A percentile compares a stretch with the other conserved stretches of the same genome.
These are phyloP conservation scores for Ciconia maguari DNA, from an alignment of 2,113 vertebrate species.

Conservation along the genomic window DNA sequence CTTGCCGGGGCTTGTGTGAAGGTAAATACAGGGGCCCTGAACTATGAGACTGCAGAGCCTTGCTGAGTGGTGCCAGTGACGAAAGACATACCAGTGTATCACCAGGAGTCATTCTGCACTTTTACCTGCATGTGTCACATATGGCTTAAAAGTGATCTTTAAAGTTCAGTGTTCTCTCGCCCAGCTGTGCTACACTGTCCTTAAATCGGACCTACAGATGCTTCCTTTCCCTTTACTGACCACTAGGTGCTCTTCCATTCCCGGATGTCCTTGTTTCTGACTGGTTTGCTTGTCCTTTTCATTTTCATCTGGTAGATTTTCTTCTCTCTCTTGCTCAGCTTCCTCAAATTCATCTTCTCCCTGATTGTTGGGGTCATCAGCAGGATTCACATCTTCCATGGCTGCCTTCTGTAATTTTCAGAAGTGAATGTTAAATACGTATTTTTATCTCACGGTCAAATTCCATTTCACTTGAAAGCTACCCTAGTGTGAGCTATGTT, in stretches of 20 bases:
- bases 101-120: not conserved
- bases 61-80: not conserved
- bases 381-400: conserved; percentile 86
- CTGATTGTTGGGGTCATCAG: conserved; percentile 97
- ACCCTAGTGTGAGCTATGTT: not conserved
- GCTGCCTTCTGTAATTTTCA: conserved; percentile 73
- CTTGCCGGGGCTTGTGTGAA: not conserved
- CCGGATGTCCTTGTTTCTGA: conserved; percentile 69
- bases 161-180: not conserved
- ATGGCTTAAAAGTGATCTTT: not conserved
- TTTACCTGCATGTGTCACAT: accelerated
- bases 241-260: conserved; percentile 88
- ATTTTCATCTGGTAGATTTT: conserved; percentile 76
- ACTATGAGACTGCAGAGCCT: not conserved
- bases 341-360: conserved; percentile 98
- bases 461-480: not conserved
- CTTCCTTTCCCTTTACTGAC: conserved; percentile 66
- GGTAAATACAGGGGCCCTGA: not conserved
- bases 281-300: conserved; percentile 69
- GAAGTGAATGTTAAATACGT: not conserved
- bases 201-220: not conserved
- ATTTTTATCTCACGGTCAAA: not conserved
- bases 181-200: not conserved
- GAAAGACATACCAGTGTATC: not conserved
- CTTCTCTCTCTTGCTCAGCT: conserved; percentile 86